Conservation (phyloP, 2,888 invertebrate species). For the Pseudococcus longispinus region DNA sequence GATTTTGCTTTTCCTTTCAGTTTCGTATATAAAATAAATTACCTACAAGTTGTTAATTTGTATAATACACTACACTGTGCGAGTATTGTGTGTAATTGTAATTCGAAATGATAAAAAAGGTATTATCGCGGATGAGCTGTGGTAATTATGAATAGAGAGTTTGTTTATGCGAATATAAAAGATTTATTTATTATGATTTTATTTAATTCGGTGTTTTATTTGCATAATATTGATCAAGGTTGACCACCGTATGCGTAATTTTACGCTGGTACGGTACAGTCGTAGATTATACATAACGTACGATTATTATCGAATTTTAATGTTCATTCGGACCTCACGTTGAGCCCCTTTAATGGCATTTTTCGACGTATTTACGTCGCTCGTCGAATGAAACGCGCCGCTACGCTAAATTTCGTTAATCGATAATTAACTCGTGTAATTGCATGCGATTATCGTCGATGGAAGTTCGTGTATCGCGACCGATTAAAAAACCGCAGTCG, state of each 20-base stretch:
- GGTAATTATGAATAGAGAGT: background rate
- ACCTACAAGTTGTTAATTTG: background rate
- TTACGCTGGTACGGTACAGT: background rate
- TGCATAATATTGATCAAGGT: slow-evolving; percentile 19
- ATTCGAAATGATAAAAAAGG: background rate
- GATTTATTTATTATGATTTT: background rate
- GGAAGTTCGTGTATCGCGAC: background rate
- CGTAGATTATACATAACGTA: background rate
- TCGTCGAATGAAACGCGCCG: background rate
- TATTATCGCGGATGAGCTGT: background rate
- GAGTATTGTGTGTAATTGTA: background rate
- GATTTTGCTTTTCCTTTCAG: background rate
- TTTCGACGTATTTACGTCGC: background rate
- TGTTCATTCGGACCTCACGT: background rate
- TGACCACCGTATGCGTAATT: background rate
- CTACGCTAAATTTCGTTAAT: background rate
- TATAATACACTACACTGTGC: background rate
- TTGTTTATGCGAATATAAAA: background rate
- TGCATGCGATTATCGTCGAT: background rate
- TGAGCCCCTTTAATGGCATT: background rate
- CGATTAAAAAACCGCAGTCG: background rate
- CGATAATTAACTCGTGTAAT: background rate
- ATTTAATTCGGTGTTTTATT: background rate
- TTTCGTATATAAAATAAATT: background rate
- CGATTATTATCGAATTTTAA: background rate